Conservation (phyloP, 2,797 vertebrate genomes). For the Tragelaphus eurycerus region DNA sequence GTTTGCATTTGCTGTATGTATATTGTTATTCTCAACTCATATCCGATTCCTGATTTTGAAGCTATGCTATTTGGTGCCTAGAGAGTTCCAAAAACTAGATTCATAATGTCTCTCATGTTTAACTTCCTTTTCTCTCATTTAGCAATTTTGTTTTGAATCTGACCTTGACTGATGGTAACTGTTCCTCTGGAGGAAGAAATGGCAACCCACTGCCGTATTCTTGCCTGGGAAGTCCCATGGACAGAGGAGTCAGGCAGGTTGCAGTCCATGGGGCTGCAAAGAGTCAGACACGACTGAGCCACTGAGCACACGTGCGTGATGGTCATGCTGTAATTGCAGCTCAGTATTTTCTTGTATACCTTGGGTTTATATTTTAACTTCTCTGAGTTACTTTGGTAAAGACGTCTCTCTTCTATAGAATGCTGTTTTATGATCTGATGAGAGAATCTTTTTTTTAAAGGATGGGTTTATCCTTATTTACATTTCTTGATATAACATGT, state of each 20-base stretch:
- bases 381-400: conserved; percentile 9
- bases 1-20: neutral
- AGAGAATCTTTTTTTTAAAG: neutral
- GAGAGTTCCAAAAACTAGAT: neutral
- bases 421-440: neutral
- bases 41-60: neutral
- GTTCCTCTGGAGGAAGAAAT: neutral
- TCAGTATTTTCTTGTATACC: neutral
- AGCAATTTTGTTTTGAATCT: conserved; percentile 6
- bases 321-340: neutral
- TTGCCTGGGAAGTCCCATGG: neutral
- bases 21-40: neutral
- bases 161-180: neutral
- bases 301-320: neutral
- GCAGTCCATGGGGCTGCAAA: neutral
- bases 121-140: neutral
- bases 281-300: neutral
- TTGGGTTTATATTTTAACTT: neutral
- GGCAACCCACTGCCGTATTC: neutral
- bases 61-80: neutral
- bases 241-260: neutral
- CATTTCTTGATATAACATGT: neutral
- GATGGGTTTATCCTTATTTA: neutral
- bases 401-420: neutral
- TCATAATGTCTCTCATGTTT: neutral